Conservation (phyloP, 2,113 vertebrate genomes). For the Clarias macrocephalus region DNA sequence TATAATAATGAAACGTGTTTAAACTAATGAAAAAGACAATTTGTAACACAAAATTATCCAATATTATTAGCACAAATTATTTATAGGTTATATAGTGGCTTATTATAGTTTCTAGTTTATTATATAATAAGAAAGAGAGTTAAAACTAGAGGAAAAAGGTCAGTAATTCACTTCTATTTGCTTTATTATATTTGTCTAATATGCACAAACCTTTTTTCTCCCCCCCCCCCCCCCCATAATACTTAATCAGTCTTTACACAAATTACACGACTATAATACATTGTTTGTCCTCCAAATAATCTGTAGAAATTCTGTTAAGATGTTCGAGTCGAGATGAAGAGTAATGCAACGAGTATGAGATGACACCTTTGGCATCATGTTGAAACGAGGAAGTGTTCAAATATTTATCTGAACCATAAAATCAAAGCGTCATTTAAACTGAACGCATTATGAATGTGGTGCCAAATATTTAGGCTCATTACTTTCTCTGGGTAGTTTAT, state of each 20-base stretch:
- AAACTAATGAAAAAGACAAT: too few species aligned
- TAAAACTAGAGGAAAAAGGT: not conserved
- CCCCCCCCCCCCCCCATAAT: not conserved
- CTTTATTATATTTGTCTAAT: not conserved
- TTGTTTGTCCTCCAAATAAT: not conserved
- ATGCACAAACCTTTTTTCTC: not conserved
- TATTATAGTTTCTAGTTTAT: not conserved
- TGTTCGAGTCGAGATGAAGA: not conserved
- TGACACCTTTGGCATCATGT: not conserved
- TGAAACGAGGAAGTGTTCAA: not conserved
- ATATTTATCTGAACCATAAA: not conserved
- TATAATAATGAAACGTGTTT: too few species aligned
- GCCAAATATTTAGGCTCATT: not conserved
- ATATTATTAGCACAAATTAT: not conserved
- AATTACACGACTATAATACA: not conserved
- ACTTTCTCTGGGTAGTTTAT: not conserved
- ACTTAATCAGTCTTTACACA: not conserved
- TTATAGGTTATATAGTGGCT: not conserved
- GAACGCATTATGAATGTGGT: not conserved
- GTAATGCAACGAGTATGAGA: not conserved
- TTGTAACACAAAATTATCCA: too few species aligned
- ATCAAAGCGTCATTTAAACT: not conserved
- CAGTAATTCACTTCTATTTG: not conserved
- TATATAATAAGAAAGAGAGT: not conserved
- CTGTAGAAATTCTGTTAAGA: not conserved